Evolutionary conservation across 2,113 vertebrate genomes (phyloP).

Genomic region (Ardeotis arabs): DNA sequence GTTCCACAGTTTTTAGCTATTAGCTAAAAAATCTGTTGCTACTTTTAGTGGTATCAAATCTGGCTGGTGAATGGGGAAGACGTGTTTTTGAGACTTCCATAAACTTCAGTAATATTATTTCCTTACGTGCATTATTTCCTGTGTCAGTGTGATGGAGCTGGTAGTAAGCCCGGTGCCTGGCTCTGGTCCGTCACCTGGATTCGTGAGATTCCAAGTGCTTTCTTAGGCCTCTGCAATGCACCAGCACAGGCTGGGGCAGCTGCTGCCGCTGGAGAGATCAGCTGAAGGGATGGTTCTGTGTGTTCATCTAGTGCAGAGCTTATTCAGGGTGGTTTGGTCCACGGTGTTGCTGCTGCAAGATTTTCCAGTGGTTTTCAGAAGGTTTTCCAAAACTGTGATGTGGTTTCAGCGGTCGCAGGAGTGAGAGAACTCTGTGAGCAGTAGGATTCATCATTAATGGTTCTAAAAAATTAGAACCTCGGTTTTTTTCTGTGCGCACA

Average conservation of each 20-base stretch:
- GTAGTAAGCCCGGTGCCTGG: background rate
- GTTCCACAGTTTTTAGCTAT: background rate
- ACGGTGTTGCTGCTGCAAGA: background rate
- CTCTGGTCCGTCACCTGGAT: background rate
- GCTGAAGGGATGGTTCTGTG: background rate
- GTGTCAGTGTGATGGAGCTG: background rate
- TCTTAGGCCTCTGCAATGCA: background rate
- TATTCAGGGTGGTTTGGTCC: background rate
- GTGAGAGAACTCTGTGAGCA: background rate
- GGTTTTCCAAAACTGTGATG: constrained; percentile 24
- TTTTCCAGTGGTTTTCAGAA: constrained; percentile 12
- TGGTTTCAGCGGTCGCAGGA: background rate
- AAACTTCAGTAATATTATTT: background rate
- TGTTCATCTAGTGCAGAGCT: background rate
- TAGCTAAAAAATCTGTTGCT: background rate
- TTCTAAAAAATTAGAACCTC: background rate
- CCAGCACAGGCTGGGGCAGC: background rate
- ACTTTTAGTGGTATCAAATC: background rate
- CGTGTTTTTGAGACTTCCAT: background rate
- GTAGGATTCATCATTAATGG: background rate
- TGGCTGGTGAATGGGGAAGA: background rate
- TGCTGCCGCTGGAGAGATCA: background rate
- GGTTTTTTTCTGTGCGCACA: background rate
- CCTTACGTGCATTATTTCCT: background rate
- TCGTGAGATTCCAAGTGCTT: background rate